These are phyloP conservation scores for Passer domesticus DNA, from an alignment of 2,113 vertebrate species.

Conservation along the genomic window DNA sequence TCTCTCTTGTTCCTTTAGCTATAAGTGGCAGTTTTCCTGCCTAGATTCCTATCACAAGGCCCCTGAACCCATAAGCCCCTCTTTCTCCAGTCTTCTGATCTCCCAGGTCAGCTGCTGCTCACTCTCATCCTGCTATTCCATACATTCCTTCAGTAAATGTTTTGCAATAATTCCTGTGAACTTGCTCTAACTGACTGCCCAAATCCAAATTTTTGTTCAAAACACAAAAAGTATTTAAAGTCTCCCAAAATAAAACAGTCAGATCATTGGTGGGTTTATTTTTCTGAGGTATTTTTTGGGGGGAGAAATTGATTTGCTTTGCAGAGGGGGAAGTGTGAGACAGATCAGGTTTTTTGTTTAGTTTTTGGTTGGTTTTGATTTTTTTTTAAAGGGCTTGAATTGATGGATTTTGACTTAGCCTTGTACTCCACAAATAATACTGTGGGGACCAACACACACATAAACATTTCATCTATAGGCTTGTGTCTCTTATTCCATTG, in stretches of 20 bases:
- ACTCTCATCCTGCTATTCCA: neutral
- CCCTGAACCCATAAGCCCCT: neutral
- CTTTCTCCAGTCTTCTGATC: neutral
- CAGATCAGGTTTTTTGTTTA: neutral
- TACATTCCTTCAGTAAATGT: neutral
- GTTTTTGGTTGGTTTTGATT: neutral
- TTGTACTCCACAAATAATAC: neutral
- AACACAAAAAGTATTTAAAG: neutral
- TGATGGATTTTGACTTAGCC: neutral
- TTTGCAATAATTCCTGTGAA: neutral
- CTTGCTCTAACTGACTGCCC: neutral
- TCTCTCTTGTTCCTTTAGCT: neutral
- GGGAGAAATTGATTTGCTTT: accelerated
- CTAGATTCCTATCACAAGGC: neutral
- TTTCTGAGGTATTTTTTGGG: accelerated
- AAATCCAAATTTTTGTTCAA: neutral
- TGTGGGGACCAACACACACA: neutral
- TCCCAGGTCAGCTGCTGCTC: neutral
- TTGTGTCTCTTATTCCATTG: neutral
- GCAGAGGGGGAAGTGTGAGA: no score
- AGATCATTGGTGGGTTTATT: neutral
- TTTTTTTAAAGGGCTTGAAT: neutral
- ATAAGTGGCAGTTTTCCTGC: neutral
- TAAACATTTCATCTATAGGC: neutral
- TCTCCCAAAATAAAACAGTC: neutral